Evolutionary conservation across 2,797 vertebrate species (phyloP).

Genomic region (Lagocephalus sceleratus): DNA sequence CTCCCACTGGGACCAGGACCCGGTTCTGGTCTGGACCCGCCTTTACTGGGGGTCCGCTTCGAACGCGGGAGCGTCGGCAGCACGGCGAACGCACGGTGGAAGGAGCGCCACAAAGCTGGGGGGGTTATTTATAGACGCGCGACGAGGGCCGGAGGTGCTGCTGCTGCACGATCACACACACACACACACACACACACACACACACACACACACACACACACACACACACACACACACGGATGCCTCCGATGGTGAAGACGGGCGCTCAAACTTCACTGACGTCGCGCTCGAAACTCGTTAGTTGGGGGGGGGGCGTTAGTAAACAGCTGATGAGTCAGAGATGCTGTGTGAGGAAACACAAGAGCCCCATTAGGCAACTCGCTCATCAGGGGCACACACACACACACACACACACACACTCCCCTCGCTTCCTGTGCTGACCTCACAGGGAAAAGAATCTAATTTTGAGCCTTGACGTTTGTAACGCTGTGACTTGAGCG

Average conservation of each 20-base stretch:
- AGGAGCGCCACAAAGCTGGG: too few relatives aligned
- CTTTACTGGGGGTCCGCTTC: too few relatives aligned
- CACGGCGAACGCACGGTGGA: too few relatives aligned
- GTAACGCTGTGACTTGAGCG: constrained; percentile 5
- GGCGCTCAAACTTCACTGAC: constrained; percentile 39
- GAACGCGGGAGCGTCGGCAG: too few relatives aligned
- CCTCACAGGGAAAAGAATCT: constrained; percentile 21
- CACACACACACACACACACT: not conserved
- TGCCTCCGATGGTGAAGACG: constrained; percentile 42
- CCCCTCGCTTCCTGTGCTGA: constrained; percentile 33
- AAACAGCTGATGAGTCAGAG: constrained; percentile 20
- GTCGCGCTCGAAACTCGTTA: constrained; percentile 28
- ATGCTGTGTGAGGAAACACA: constrained; percentile 7
- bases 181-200: too few relatives aligned
- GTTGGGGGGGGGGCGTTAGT: constrained; percentile 31
- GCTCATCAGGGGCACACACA: constrained; percentile 15
- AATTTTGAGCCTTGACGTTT: not conserved
- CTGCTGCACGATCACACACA: too few relatives aligned
- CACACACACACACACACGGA: too few relatives aligned
- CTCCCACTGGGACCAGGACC: too few relatives aligned
- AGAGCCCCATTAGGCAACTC: constrained; percentile 15
- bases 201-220: too few relatives aligned
- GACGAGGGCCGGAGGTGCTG: too few relatives aligned
- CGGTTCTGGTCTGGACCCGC: too few relatives aligned
- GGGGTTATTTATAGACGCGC: too few relatives aligned